Evolutionary conservation across 2,888 invertebrate genomes (phyloP).

Genomic region (Agrotis ipsilon): DNA sequence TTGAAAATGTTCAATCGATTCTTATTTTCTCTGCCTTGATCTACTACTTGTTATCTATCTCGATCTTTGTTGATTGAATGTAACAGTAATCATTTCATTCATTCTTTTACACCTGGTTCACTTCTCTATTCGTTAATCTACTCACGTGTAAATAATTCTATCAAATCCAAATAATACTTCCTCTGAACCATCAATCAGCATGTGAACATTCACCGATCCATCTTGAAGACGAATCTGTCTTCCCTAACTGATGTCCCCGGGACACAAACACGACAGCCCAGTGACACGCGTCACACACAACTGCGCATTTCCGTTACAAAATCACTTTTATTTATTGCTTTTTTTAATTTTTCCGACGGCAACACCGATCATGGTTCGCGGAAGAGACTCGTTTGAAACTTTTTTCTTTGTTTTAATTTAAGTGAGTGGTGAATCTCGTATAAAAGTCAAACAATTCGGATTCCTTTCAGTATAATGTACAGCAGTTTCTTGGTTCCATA

Average conservation of each 20-base stretch:
- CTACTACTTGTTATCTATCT: too few relatives aligned
- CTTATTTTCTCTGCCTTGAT: not conserved
- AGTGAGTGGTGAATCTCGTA: constrained; percentile 53
- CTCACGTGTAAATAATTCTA: constrained; percentile 40
- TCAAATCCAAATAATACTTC: constrained; percentile 49
- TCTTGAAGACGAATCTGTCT: constrained; percentile 64
- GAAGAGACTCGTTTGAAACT: constrained; percentile 48
- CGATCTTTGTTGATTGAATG: too few relatives aligned
- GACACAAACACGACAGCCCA: constrained; percentile 57
- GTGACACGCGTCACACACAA: constrained; percentile 74
- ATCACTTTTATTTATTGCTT: constrained; percentile 77
- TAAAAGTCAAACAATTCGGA: constrained; percentile 44
- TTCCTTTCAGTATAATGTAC: constrained; percentile 49
- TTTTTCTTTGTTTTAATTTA: constrained; percentile 55
- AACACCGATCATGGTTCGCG: constrained; percentile 60
- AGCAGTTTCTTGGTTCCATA: constrained; percentile 49
- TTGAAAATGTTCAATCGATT: not conserved
- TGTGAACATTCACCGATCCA: constrained; percentile 45
- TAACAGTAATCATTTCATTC: not conserved
- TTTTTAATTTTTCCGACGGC: constrained; percentile 71
- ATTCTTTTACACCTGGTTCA: constrained; percentile 14
- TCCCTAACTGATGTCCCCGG: constrained; percentile 51
- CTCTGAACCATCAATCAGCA: constrained; percentile 36
- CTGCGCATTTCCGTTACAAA: constrained; percentile 76
- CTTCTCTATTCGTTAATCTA: constrained; percentile 23